These are phyloP conservation scores for Himalopsyche phryganea DNA, from an alignment of 1,140 invertebrate species.

Conservation along the genomic window DNA sequence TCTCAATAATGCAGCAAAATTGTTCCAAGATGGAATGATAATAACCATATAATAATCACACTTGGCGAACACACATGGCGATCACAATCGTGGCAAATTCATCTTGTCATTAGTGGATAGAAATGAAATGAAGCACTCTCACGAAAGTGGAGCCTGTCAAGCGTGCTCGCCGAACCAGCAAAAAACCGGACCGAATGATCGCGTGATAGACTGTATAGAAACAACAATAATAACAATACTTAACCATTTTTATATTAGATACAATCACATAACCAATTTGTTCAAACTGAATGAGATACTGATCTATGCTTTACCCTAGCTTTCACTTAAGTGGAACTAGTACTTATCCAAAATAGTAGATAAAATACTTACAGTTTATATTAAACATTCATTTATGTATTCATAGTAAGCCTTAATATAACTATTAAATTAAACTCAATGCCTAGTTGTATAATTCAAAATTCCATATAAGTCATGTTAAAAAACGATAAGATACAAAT, in stretches of 20 bases:
- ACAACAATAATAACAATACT: slow-evolving; percentile 9
- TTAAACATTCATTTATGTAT: no score
- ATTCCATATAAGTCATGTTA: no score
- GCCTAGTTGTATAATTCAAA: no score
- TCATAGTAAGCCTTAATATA: no score
- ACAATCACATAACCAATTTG: slow-evolving; percentile 6
- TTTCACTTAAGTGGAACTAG: no score
- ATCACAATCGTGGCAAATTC: slow-evolving; percentile 4
- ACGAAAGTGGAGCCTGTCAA: slow-evolving; percentile 4
- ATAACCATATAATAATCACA: slow-evolving; percentile 12
- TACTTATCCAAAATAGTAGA: no score
- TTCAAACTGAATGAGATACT: not conserved
- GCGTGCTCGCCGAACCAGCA: slow-evolving; percentile 1
- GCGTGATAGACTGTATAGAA: slow-evolving; percentile 17
- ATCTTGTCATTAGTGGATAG: slow-evolving; percentile 6
- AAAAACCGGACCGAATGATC: slow-evolving; percentile 2
- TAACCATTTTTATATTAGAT: slow-evolving; percentile 17
- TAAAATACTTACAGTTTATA: no score
- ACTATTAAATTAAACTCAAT: no score
- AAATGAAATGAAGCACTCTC: slow-evolving; percentile 7
- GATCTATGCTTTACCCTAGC: no score
- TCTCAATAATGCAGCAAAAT: no score
- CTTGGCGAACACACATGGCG: no score
- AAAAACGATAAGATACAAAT: no score
- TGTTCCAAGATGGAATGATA: not conserved